These are phyloP conservation scores for Arenaria interpres DNA, from an alignment of 2,113 vertebrate genomes.

Conservation along the genomic window DNA sequence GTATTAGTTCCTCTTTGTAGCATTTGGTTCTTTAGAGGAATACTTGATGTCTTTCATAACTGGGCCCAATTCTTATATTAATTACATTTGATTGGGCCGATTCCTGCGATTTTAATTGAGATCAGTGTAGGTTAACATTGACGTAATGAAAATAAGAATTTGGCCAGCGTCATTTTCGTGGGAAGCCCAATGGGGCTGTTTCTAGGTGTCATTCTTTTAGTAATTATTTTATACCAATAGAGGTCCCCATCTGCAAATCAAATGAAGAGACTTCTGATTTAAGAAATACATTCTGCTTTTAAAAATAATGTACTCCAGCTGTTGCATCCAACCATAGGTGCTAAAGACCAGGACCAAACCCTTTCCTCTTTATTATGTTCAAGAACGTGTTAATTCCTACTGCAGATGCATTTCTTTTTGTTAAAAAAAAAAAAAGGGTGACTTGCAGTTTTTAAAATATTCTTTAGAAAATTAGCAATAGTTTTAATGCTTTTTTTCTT, in stretches of 20 bases:
- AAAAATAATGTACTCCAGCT: not conserved
- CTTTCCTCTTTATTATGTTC: not conserved
- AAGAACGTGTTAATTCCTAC: not conserved
- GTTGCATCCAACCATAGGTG: not conserved
- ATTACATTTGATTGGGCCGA: not conserved
- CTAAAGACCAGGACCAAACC: conserved; percentile 3
- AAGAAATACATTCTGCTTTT: not conserved
- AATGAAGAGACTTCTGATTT: conserved; percentile 55
- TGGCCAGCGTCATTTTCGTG: not conserved
- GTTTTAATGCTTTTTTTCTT: not conserved
- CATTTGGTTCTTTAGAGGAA: not conserved
- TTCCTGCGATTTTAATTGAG: not conserved
- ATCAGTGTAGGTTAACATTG: not conserved
- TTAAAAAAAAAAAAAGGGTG: too few relatives aligned
- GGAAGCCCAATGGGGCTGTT: not conserved
- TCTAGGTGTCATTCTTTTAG: conserved; percentile 18
- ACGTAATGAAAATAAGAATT: not conserved
- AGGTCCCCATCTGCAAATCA: conserved; percentile 82
- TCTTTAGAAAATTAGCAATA: not conserved
- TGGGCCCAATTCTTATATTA: not conserved
- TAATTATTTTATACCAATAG: conserved; percentile 77
- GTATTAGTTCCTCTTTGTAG: not conserved
- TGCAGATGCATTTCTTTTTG: not conserved
- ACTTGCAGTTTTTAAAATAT: not conserved
- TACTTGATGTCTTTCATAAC: not conserved